phyloP scores from a whole-genome alignment of 2,797 vertebrate genomes.

The Tragelaphus oryx region DNA sequence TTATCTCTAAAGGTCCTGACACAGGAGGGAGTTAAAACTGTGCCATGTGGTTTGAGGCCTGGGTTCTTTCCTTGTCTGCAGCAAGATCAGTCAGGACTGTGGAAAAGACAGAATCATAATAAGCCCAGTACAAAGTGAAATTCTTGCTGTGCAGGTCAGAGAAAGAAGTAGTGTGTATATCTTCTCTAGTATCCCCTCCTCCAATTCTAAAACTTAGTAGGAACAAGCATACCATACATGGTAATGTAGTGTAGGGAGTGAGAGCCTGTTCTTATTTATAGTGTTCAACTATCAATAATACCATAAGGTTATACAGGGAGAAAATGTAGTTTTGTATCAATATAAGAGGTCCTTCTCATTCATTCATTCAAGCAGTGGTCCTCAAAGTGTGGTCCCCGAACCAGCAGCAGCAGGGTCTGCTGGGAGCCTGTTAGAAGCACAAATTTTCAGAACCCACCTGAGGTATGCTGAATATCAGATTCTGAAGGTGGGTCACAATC shows the following conservation, averaged over 20 bases:
- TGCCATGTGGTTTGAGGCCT: constrained; percentile 39
- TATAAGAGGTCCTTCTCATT: neutral
- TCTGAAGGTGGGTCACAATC: neutral
- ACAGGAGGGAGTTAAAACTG: constrained; percentile 43
- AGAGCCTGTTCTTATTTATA: neutral
- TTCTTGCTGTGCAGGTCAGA: neutral
- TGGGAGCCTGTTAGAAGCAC: neutral
- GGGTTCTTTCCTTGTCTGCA: constrained; percentile 46
- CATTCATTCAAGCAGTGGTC: neutral
- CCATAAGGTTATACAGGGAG: neutral
- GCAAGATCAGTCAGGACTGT: constrained; percentile 36
- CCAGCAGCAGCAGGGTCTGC: neutral
- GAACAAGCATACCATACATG: neutral
- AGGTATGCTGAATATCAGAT: neutral
- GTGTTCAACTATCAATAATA: neutral
- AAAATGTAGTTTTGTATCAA: neutral
- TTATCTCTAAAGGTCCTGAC: constrained; percentile 47
- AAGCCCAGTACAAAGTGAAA: constrained; percentile 25
- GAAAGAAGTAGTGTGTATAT: neutral
- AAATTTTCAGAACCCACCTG: neutral
- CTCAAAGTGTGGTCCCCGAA: neutral
- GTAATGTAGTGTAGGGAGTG: neutral
- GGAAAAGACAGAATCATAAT: neutral
- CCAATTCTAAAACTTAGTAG: constrained; percentile 2
- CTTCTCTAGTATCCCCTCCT: neutral